Percentiles rank a stretch among this genome's conserved stretches.
These are phyloP conservation scores for Glaucopsyche alexis DNA, from an alignment of 2,888 invertebrate genomes.

Conservation along the genomic window DNA sequence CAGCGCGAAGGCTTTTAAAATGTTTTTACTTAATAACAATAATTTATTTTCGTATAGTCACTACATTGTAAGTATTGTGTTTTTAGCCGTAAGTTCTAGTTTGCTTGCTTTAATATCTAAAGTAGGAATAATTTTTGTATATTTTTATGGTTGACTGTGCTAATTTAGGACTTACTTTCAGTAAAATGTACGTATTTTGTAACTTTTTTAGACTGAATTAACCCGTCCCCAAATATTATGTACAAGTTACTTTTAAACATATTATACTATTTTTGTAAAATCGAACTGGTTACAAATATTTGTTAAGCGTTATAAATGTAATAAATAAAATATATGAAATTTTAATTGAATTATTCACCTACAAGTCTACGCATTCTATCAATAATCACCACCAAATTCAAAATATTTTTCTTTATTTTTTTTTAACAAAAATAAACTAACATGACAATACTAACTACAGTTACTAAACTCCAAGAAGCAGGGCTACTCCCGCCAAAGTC, in stretches of 20 bases:
- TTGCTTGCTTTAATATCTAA: neutral
- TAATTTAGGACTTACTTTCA: constrained; percentile 16
- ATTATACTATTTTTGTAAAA: constrained; percentile 32
- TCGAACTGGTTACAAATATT: constrained; percentile 24
- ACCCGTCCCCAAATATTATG: constrained; percentile 31
- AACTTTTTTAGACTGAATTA: constrained; percentile 29
- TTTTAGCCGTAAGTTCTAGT: neutral
- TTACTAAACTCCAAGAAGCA: constrained; percentile 88
- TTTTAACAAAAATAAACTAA: constrained; percentile 13
- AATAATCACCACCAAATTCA: neutral
- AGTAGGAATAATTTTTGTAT: constrained; percentile 10
- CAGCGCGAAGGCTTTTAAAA: neutral
- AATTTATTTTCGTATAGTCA: neutral
- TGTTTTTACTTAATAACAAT: neutral
- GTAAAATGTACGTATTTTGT: constrained; percentile 20
- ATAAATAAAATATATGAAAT: constrained; percentile 13
- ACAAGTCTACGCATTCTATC: no score
- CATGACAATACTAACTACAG: constrained; percentile 6
- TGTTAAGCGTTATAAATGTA: constrained; percentile 24
- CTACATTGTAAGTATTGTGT: neutral
- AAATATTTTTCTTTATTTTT: neutral
- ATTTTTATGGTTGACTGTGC: constrained; percentile 16
- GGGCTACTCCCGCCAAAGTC: constrained; percentile 95
- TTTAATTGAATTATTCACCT: neutral
- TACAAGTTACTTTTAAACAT: constrained; percentile 30